These are phyloP conservation scores for Pogonus chalceus DNA, from an alignment of 1,140 invertebrate genomes.

Conservation along the genomic window DNA sequence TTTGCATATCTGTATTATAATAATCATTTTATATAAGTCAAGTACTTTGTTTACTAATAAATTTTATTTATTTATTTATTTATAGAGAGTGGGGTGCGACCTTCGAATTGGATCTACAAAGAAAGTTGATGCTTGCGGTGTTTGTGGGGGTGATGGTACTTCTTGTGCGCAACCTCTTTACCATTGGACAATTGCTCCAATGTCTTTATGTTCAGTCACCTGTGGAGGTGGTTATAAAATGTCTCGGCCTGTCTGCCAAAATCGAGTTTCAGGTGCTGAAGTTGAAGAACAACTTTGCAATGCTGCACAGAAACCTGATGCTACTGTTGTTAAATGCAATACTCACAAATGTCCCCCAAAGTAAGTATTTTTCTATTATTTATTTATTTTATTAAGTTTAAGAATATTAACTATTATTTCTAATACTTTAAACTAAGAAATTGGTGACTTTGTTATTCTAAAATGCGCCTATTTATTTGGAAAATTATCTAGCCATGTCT, in stretches of 20 bases:
- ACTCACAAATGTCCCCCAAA: constrained; percentile 75
- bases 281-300: constrained; percentile 73
- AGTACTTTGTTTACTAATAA: too few species aligned
- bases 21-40: too few species aligned
- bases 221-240: constrained; percentile 93
- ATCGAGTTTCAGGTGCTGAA: constrained; percentile 58
- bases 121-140: constrained; percentile 77
- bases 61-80: constrained; percentile 29
- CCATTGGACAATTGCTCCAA: constrained; percentile 72
- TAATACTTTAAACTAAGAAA: too few species aligned
- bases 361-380: constrained; percentile 57
- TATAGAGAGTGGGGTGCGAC: constrained; percentile 83
- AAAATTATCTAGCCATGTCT: too few species aligned
- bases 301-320: constrained; percentile 58
- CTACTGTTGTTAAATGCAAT: constrained; percentile 69
- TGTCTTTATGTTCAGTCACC: constrained; percentile 73
- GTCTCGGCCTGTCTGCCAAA: constrained; percentile 65
- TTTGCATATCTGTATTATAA: too few species aligned
- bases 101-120: constrained; percentile 72
- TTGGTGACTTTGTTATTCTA: too few species aligned
- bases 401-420: too few species aligned
- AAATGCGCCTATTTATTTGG: too few species aligned
- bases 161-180: constrained; percentile 67
- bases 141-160: constrained; percentile 82
- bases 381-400: too few species aligned